Evolutionary conservation across 2,113 vertebrate genomes (phyloP), one percentile per base, ranked within the genome.

Genomic region (Heterocephalus glaber): DNA sequence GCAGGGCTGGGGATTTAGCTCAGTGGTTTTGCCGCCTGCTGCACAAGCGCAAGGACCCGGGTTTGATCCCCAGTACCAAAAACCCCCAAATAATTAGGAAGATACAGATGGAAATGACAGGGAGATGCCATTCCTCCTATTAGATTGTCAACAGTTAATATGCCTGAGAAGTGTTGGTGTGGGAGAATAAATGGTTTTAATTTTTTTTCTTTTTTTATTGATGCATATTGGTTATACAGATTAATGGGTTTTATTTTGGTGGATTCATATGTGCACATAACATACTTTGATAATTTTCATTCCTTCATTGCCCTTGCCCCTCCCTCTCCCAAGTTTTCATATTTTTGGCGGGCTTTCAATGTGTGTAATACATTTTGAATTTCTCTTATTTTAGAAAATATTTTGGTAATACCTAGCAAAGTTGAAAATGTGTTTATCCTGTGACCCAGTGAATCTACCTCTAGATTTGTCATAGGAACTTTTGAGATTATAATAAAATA

Each of bases 11-110:
- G n/a, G n/a, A n/a, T n/a, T n/a, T n/a, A n/a, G n/a, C n/a, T n/a
- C n/a, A n/a, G n/a, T n/a, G n/a, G n/a, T n/a, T n/a, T n/a, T n/a
- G n/a, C n/a, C n/a, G n/a, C n/a, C n/a, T n/a, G n/a, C n/a, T n/a
- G n/a, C n/a, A n/a, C n/a, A n/a, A n/a, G n/a, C n/a, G n/a, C n/a
- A n/a, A n/a, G n/a, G n/a, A n/a, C n/a, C n/a, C n/a, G n/a, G n/a
- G n/a, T n/a, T n/a, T n/a, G n/a, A n/a, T n/a, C n/a, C n/a, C n/a
- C n/a, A n/a, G n/a, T n/a, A n/a, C n/a, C n/a, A n/a, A n/a, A n/a
- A n/a, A n/a, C n/a, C n/a, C n/a, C n/a, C n/a, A n/a, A 84, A 72
- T 93, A 96, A 90, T 76, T 90, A 56, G 10, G 61, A 20, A 85
- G 79, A 86, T 65, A 2, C 9, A 91, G 33, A 63, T 92, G 74